A percentile compares a stretch with the other conserved stretches of the same genome.
Evolutionary conservation across 2,797 vertebrate genomes (phyloP).

Genomic region (Okamejei kenojei): DNA sequence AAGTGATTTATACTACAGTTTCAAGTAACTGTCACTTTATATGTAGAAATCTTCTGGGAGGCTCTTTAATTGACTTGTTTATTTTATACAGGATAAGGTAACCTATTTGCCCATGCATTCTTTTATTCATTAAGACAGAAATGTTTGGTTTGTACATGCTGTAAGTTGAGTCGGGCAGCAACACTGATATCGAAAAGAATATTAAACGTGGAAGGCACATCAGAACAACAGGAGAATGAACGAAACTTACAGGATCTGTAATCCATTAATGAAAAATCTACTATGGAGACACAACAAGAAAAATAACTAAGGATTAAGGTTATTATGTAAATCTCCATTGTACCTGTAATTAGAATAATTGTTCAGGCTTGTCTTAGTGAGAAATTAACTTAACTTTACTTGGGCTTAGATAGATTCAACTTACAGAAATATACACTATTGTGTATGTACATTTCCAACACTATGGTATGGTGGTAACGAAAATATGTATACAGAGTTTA

Average conservation of each 20-base stretch:
- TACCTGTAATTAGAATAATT: not conserved
- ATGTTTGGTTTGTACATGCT: slow-evolving; percentile 23
- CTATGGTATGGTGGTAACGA: slow-evolving; percentile 61
- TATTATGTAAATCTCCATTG: not conserved
- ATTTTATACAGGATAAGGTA: slow-evolving; percentile 11
- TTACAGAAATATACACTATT: slow-evolving; percentile 57
- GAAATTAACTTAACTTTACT: slow-evolving; percentile 30
- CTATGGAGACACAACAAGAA: not conserved
- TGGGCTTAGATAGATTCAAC: not conserved
- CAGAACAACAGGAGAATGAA: not conserved
- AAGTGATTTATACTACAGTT: not conserved
- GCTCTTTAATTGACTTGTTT: not conserved
- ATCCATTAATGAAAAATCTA: not conserved
- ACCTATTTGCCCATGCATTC: not conserved
- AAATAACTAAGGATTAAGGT: not conserved
- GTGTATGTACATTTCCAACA: slow-evolving; percentile 58
- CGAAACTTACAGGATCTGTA: not conserved
- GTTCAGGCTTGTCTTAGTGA: slow-evolving; percentile 21
- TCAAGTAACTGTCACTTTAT: not conserved
- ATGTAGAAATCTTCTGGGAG: not conserved
- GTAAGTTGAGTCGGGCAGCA: slow-evolving; percentile 1
- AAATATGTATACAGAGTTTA: slow-evolving; percentile 70
- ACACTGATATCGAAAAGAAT: not conserved
- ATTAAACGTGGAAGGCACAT: not conserved
- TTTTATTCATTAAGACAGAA: not conserved